Evolutionary conservation across 2,113 vertebrate species (phyloP).

Genomic region (Passer domesticus): DNA sequence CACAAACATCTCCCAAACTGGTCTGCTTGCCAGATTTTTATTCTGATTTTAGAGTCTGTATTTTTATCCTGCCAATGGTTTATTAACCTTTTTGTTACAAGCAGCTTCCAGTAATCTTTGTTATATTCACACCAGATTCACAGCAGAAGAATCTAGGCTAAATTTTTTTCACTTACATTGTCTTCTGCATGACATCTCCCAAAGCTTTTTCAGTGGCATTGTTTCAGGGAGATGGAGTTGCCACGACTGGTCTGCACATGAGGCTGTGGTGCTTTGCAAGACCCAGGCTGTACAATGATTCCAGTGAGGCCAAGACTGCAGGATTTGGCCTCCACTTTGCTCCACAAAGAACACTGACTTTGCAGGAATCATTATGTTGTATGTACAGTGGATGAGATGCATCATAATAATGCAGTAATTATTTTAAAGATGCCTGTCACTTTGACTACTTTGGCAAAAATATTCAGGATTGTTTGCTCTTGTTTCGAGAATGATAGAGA

Average conservation of each 20-base stretch:
- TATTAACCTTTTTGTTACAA: background rate
- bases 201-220: background rate
- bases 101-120: background rate
- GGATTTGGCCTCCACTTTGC: background rate
- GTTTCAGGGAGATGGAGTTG: background rate
- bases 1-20: background rate
- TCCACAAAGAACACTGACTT: background rate
- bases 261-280: background rate
- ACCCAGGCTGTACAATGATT: background rate
- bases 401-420: background rate
- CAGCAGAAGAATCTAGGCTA: background rate
- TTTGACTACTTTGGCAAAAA: background rate
- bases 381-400: background rate
- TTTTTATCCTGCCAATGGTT: background rate
- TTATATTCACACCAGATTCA: background rate
- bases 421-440: background rate
- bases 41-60: background rate
- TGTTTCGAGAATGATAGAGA: background rate
- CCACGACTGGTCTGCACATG: fast-evolving
- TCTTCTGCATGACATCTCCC: background rate
- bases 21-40: background rate
- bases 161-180: background rate
- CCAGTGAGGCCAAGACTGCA: background rate
- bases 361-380: background rate
- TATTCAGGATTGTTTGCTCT: constrained; percentile 7